Conservation (phyloP, 2,888 invertebrate species). For the Philopedon plagiatum region DNA sequence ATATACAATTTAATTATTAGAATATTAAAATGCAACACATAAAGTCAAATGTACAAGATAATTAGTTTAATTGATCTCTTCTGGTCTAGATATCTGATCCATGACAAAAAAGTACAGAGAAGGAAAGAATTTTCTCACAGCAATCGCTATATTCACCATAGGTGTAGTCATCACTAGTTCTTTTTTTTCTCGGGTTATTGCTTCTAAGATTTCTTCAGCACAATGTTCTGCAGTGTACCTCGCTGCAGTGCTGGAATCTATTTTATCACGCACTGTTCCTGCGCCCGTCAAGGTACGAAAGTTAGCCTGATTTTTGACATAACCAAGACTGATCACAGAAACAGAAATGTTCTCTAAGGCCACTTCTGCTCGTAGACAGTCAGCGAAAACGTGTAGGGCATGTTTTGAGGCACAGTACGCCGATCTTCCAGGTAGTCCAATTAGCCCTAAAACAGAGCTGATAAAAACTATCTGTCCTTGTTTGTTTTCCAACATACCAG, state of each 20-base stretch:
- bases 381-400: slow-evolving; percentile 94
- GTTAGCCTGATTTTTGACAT: slow-evolving; percentile 92
- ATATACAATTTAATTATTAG: no score
- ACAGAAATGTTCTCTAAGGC: slow-evolving; percentile 82
- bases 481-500: slow-evolving; percentile 83
- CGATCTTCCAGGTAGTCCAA: slow-evolving; percentile 90
- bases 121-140: slow-evolving; percentile 81
- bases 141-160: slow-evolving; percentile 79
- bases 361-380: slow-evolving; percentile 91
- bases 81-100: slow-evolving; percentile 77
- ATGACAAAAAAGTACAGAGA: slow-evolving; percentile 86
- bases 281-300: slow-evolving; percentile 89
- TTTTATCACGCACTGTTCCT: slow-evolving; percentile 85
- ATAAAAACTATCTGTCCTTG: slow-evolving; percentile 89
- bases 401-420: slow-evolving; percentile 95
- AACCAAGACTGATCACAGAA: slow-evolving; percentile 91
- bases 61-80: no score
- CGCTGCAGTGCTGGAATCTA: slow-evolving; percentile 85
- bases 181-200: slow-evolving; percentile 78
- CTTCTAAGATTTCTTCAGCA: slow-evolving; percentile 80
- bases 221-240: slow-evolving; percentile 85
- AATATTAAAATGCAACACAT: no score
- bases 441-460: slow-evolving; percentile 93
- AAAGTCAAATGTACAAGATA: no score
- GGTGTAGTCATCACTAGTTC: slow-evolving; percentile 84